Percentiles rank a stretch among this genome's conserved stretches.
Conservation (phyloP, 2,113 vertebrate species). For the Pithys albifrons region DNA sequence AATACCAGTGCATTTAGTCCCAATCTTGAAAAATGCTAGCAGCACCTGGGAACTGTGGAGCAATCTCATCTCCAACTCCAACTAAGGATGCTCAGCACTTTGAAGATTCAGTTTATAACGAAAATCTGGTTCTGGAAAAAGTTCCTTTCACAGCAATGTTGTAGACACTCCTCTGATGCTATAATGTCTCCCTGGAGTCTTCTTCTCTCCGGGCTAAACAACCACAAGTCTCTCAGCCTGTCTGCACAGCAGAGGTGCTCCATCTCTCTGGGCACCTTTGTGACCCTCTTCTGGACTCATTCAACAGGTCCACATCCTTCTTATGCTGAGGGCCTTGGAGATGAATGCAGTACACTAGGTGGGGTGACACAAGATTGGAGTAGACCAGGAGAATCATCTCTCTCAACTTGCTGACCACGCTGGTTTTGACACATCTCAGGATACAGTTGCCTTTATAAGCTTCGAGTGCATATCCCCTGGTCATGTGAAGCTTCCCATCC, state of each 20-base stretch:
- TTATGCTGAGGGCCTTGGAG: fast-evolving
- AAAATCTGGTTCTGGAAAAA: not conserved
- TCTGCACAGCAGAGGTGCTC: not conserved
- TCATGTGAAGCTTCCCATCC: not conserved
- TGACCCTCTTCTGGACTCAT: not conserved
- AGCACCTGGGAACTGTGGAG: not conserved
- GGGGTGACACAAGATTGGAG: fast-evolving
- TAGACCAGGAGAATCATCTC: fast-evolving
- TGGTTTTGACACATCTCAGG: not conserved
- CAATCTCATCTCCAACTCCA: not conserved
- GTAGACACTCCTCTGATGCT: not conserved
- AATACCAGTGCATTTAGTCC: not conserved
- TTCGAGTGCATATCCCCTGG: fast-evolving
- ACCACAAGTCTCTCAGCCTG: not conserved
- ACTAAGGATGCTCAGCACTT: not conserved
- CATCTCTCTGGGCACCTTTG: not conserved
- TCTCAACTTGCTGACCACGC: not conserved
- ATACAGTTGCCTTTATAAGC: not conserved
- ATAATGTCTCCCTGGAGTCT: not conserved
- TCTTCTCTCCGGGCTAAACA: not conserved
- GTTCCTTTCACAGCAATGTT: not conserved
- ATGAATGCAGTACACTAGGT: fast-evolving
- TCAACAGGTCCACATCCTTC: not conserved
- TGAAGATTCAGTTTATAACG: not conserved
- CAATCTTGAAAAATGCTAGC: not conserved